These are phyloP conservation scores for Argyra leucocephala DNA, from an alignment of 2,888 invertebrate species.

Conservation along the genomic window DNA sequence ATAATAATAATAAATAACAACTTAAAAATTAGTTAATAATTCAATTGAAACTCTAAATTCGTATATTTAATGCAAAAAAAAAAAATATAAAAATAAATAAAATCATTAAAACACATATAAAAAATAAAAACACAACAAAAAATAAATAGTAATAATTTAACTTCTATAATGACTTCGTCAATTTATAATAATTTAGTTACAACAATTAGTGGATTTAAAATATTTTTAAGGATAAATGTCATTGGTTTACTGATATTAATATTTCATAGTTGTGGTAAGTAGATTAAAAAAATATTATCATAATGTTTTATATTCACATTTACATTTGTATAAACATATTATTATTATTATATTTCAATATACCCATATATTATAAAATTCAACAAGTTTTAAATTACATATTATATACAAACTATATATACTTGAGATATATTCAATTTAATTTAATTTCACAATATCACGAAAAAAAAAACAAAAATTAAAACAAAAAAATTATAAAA, in stretches of 20 bases:
- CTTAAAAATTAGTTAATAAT: too few relatives aligned
- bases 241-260: neutral
- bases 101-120: neutral
- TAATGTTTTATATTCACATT: too few relatives aligned
- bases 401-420: too few relatives aligned
- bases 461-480: too few relatives aligned
- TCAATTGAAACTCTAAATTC: too few relatives aligned
- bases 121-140: neutral
- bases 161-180: slow-evolving; percentile 3
- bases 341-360: too few relatives aligned
- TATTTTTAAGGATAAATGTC: slow-evolving; percentile 3
- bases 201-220: slow-evolving; percentile 6
- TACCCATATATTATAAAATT: too few relatives aligned
- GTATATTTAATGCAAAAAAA: neutral
- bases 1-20: neutral
- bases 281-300: neutral
- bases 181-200: slow-evolving; percentile 3
- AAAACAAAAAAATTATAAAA: too few relatives aligned
- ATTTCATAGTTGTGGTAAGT: slow-evolving; percentile 3
- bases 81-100: neutral
- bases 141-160: neutral
- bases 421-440: too few relatives aligned
- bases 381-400: too few relatives aligned
- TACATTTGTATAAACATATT: too few relatives aligned
- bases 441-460: too few relatives aligned